These are phyloP conservation scores for Pachyseris speciosa DNA, from an alignment of 64 coral and sea anemone species.

Conservation along the genomic window DNA sequence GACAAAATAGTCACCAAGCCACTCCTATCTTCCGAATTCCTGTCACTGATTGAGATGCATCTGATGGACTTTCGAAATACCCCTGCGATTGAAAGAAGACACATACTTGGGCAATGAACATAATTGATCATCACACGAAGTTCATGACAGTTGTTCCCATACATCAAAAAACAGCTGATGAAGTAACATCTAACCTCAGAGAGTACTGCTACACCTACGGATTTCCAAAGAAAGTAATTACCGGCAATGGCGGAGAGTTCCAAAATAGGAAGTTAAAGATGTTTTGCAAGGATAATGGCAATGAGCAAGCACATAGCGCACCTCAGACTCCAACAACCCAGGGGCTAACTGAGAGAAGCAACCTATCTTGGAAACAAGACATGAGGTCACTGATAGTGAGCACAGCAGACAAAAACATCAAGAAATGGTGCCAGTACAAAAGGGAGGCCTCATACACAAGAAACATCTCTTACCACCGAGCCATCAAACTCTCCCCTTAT, in stretches of 20 bases:
- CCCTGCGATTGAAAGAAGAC: background rate
- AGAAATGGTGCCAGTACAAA: constrained; percentile 11
- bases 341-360: constrained; percentile 35
- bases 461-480: background rate
- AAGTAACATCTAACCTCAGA: background rate
- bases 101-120: constrained; percentile 35
- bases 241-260: constrained; percentile 35
- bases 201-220: background rate
- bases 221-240: constrained; percentile 40
- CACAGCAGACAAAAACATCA: constrained; percentile 9
- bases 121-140: constrained; percentile 44
- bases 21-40: too few species aligned
- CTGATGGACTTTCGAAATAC: too few species aligned
- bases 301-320: background rate
- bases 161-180: constrained; percentile 11
- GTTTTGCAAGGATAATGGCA: background rate
- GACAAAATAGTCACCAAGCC: too few species aligned
- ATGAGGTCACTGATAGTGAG: constrained; percentile 1
- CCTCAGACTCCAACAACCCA: constrained; percentile 36
- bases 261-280: background rate
- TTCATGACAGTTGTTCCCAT: background rate
- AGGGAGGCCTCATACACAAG: background rate
- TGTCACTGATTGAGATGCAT: too few species aligned
- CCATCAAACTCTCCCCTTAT: background rate
- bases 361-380: constrained; percentile 42